Evolutionary conservation across 2,113 vertebrate genomes (phyloP).

Genomic region (Geococcyx californianus): DNA sequence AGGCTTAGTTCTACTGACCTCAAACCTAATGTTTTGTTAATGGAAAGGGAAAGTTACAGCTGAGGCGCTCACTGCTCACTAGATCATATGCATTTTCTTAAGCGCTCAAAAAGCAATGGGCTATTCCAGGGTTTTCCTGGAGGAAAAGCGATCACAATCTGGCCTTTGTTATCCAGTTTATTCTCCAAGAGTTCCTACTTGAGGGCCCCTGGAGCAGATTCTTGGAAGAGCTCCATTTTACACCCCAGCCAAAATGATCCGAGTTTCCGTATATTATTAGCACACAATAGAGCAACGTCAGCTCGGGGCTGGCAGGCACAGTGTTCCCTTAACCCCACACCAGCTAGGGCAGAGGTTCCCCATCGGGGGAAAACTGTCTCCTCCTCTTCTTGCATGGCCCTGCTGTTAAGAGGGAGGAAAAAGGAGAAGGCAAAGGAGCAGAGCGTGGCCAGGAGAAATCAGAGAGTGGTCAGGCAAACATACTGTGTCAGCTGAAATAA

Average conservation of each 20-base stretch:
- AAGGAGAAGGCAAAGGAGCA: not conserved
- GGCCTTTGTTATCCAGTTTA: constrained; percentile 58
- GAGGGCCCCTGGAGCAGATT: constrained; percentile 16
- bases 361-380: not conserved
- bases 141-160: constrained; percentile 61
- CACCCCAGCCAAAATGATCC: constrained; percentile 33
- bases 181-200: constrained; percentile 55
- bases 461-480: not conserved
- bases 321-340: not conserved
- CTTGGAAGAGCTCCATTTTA: constrained; percentile 57
- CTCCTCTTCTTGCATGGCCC: not conserved
- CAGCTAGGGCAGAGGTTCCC: not conserved
- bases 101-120: not conserved
- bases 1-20: not conserved
- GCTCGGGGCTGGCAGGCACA: not conserved
- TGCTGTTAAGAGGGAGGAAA: not conserved
- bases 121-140: constrained; percentile 58
- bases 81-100: not conserved
- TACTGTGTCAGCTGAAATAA: not conserved
- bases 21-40: not conserved
- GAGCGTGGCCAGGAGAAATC: not conserved
- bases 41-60: not conserved
- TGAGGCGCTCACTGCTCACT: not conserved
- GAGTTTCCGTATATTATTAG: constrained; percentile 58
- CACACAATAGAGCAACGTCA: constrained; percentile 60